A percentile compares a stretch with the other conserved stretches of the same genome.
These are phyloP conservation scores for Petaurus breviceps DNA, from an alignment of 2,113 vertebrate species.

Conservation along the genomic window DNA sequence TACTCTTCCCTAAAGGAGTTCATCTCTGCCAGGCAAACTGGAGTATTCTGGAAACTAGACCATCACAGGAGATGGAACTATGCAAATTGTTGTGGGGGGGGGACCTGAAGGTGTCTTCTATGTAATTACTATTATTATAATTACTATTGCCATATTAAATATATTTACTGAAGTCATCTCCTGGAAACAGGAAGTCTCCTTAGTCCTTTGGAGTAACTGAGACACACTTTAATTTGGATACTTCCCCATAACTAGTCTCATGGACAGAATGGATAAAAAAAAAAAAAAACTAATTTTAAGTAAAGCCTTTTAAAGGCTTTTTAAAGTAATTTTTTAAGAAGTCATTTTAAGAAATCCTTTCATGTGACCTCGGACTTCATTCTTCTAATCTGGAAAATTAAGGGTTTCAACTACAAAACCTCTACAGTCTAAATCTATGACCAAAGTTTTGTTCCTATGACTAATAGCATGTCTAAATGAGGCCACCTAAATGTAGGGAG, in stretches of 20 bases:
- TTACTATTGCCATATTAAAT: constrained; percentile 76
- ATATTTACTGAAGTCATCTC: constrained; percentile 72
- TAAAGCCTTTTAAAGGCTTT: neutral
- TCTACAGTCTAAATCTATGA: neutral
- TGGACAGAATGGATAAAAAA: constrained; percentile 50
- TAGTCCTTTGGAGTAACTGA: constrained; percentile 14
- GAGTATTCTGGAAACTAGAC: constrained; percentile 39
- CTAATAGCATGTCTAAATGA: neutral
- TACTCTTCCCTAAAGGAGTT: constrained; percentile 43
- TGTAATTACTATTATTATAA: constrained; percentile 76
- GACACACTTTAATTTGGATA: constrained; percentile 15
- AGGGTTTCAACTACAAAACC: neutral
- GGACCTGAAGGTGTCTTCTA: constrained; percentile 57
- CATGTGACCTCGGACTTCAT: neutral
- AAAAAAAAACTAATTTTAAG: constrained; percentile 14
- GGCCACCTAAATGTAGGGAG: neutral
- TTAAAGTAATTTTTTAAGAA: no score
- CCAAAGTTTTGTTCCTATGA: neutral
- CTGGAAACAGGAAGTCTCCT: constrained; percentile 25
- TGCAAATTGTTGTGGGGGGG: constrained; percentile 53
- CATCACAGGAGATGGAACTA: constrained; percentile 33
- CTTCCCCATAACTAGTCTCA: constrained; percentile 9
- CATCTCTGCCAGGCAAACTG: constrained; percentile 41
- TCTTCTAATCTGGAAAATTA: neutral
- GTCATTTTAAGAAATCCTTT: no score